Evolutionary conservation across 2,888 invertebrate species (phyloP), one percentile per base, ranked within the genome.

Genomic region (Dolichopus griseipennis): DNA sequence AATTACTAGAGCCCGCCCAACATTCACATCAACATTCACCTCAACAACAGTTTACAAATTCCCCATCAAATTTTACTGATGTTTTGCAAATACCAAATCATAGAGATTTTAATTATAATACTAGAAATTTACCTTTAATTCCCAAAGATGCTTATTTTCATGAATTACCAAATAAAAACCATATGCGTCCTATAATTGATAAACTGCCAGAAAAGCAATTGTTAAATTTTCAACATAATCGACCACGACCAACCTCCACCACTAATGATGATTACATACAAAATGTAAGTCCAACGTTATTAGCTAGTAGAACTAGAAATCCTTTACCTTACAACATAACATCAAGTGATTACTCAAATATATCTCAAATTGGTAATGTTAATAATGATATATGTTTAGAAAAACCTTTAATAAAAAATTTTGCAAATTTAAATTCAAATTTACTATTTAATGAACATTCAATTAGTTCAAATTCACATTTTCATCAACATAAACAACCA

Each of bases 141-240:
- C 86, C 86, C 15, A 86, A 86, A 79, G 86, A 86, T 76, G 86
- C 86, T 1, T 86, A 86, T 75, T 86, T 86, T 73, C 86, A 86
- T 73, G 86, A 86, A 68, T 81, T 86, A 61, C 84, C 86, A 0
- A 85, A 85, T 75, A 80, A 84, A 65, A 72, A 73, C 63, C 73
- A 72, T 34, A 66, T 71, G 20, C 66, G 65, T n/a, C 70, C 71
- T 15, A 71, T 71, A 3, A 62, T 62, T n/a, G 71, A 72, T 41
- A 71, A 71, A 37, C 34, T 72, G 18, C 70, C 70, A 6, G 72
- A 72, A 5, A 71, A 72, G 21, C 72, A 71, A 68, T 68, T 72
- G 64, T 61, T 69, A 0, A 69, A 69, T 41, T 68, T 69, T 41
- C 63, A 43, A 5, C 63, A 70, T 52, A 64, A 67, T 4, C 15